These are phyloP conservation scores for Chaetorhynchus papuensis DNA, from an alignment of 2,113 vertebrate genomes.

Conservation along the genomic window DNA sequence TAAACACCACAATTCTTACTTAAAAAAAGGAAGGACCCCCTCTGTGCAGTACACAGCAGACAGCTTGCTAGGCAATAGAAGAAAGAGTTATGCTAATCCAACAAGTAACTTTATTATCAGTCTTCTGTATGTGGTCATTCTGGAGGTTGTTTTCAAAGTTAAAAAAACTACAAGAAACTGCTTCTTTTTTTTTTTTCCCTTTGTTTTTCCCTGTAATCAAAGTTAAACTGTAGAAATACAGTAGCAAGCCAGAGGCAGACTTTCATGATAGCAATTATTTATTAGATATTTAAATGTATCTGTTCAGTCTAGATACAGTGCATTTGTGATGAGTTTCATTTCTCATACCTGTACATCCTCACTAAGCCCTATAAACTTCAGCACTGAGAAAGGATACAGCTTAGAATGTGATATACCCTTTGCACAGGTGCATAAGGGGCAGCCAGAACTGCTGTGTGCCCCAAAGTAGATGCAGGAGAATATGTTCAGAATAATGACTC, in stretches of 20 bases:
- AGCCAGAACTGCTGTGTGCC: neutral
- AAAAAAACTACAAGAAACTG: neutral
- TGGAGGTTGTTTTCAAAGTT: neutral
- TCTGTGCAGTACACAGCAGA: neutral
- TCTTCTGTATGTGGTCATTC: neutral
- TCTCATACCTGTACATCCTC: neutral
- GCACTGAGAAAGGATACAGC: neutral
- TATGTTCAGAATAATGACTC: neutral
- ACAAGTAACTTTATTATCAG: neutral
- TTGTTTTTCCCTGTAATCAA: neutral
- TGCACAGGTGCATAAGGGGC: neutral
- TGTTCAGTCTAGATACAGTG: neutral
- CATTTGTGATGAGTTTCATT: neutral
- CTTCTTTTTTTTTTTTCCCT: fast-evolving
- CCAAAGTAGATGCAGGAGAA: neutral
- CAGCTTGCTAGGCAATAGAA: neutral
- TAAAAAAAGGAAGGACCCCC: neutral
- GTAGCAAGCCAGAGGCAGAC: neutral
- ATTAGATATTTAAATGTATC: neutral
- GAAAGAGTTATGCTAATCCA: neutral
- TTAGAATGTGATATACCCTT: neutral
- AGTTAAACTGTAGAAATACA: neutral
- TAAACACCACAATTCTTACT: neutral
- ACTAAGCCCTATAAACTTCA: neutral
- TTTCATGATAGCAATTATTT: neutral